phyloP scores from a whole-genome alignment of 2,888 invertebrate genomes.

The Sphaeridia pumilis region DNA sequence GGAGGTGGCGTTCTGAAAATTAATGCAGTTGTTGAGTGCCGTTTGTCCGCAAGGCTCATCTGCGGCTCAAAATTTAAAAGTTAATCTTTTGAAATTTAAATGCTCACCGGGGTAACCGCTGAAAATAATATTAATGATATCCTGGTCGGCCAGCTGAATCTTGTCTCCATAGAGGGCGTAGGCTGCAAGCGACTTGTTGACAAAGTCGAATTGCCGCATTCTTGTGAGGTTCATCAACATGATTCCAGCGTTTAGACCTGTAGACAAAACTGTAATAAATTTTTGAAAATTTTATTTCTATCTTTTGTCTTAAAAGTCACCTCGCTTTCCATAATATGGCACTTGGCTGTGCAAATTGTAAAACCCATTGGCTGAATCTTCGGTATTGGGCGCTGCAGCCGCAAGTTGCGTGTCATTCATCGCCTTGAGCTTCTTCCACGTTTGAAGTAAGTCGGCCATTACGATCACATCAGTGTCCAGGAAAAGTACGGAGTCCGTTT shows the following conservation, averaged over 20 bases:
- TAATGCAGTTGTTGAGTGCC: neutral
- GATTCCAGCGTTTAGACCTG: constrained; percentile 75
- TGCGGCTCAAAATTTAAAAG: neutral
- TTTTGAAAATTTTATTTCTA: neutral
- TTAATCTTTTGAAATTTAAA: neutral
- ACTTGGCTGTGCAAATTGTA: constrained; percentile 91
- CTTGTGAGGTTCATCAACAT: constrained; percentile 85
- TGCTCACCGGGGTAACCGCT: constrained; percentile 60
- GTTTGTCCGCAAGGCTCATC: too few species aligned
- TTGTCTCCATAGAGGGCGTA: constrained; percentile 73
- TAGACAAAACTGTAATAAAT: neutral
- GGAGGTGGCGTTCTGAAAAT: constrained; percentile 3
- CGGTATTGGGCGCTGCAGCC: constrained; percentile 77
- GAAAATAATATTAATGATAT: constrained; percentile 82
- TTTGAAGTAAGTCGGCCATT: constrained; percentile 62
- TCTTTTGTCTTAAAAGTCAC: constrained; percentile 38
- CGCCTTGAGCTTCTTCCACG: constrained; percentile 38
- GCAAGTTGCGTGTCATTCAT: constrained; percentile 69
- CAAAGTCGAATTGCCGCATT: constrained; percentile 78
- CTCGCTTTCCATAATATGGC: constrained; percentile 80
- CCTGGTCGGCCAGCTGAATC: constrained; percentile 97
- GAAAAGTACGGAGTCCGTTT: constrained; percentile 76
- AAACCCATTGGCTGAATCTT: constrained; percentile 84
- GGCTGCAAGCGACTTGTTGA: constrained; percentile 67
- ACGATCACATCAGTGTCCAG: constrained; percentile 87